These are phyloP conservation scores for Blastobasis lacticolella DNA, from an alignment of 2,888 invertebrate species.

Conservation along the genomic window DNA sequence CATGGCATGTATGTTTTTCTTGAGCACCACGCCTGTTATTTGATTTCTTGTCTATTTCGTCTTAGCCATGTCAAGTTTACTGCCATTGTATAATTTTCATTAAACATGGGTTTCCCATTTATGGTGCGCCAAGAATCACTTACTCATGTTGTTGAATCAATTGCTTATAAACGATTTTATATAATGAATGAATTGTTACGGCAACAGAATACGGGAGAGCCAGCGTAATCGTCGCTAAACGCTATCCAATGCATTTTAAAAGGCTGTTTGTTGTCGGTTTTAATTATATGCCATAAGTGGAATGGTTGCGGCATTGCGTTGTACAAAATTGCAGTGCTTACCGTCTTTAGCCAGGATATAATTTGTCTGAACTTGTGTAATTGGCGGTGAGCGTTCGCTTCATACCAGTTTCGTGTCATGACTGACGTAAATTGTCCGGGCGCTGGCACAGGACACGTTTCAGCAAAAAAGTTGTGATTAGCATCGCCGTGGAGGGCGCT, in stretches of 20 bases:
- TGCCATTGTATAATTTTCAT: conserved; percentile 40
- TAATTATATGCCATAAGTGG: conserved; percentile 40
- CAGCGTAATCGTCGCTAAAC: conserved; percentile 6
- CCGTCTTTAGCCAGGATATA: conserved; percentile 32
- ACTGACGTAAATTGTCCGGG: too few relatives aligned
- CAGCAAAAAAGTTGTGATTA: conserved; percentile 38
- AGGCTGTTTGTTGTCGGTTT: conserved; percentile 31
- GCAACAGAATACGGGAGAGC: conserved; percentile 20
- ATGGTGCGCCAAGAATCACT: conserved; percentile 26
- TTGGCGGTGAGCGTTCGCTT: conserved; percentile 28
- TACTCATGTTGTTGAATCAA: conserved; percentile 38
- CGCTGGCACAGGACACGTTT: too few relatives aligned
- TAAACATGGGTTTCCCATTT: conserved; percentile 49
- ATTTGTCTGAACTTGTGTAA: conserved; percentile 35
- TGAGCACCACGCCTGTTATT: conserved; percentile 20
- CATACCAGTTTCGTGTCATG: too few relatives aligned
- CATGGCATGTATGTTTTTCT: conserved; percentile 26
- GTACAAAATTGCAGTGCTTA: conserved; percentile 35
- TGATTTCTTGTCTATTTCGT: conserved; percentile 26
- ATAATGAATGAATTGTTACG: conserved; percentile 19
- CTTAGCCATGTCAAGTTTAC: conserved; percentile 27
- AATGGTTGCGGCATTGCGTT: conserved; percentile 21
- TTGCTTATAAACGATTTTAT: conserved; percentile 27
- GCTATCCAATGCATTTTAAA: conserved; percentile 18
- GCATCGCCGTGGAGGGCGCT: conserved; percentile 40